phyloP scores from a whole-genome alignment of 2,888 invertebrate genomes.

The Pammene fasciana region DNA sequence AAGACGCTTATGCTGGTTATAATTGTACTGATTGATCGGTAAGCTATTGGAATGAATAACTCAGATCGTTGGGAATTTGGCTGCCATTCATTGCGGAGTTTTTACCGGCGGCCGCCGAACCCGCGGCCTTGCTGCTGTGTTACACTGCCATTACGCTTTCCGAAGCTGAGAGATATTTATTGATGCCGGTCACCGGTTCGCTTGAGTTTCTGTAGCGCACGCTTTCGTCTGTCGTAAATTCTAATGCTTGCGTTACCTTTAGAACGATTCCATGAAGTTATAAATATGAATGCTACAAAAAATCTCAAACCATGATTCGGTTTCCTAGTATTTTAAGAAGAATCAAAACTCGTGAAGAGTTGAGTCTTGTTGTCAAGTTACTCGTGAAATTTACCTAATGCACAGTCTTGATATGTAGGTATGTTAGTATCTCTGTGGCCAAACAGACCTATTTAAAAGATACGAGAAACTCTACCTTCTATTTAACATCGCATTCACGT shows the following conservation, averaged over 20 bases:
- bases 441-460: background rate
- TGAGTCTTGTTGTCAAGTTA: too few relatives aligned
- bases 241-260: conserved; percentile 1
- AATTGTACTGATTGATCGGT: background rate
- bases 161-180: conserved; percentile 33
- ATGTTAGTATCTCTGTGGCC: background rate
- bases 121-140: conserved; percentile 68
- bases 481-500: conserved; percentile 10
- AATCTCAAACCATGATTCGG: too few relatives aligned
- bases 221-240: conserved; percentile 10
- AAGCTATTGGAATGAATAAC: background rate
- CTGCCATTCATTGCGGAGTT: conserved; percentile 76
- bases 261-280: background rate
- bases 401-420: too few relatives aligned
- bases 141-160: conserved; percentile 39
- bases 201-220: conserved; percentile 9
- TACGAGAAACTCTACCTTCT: conserved; percentile 5
- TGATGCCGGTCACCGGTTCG: conserved; percentile 20
- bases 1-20: background rate
- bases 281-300: too few relatives aligned
- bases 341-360: too few relatives aligned
- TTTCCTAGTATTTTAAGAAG: too few relatives aligned
- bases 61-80: conserved; percentile 59
- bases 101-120: conserved; percentile 73
- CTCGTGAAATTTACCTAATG: too few relatives aligned